A percentile compares a stretch with the other conserved stretches of the same genome.
Evolutionary conservation across 2,888 invertebrate species (phyloP).

Genomic region (Barypeithes pellucidus): DNA sequence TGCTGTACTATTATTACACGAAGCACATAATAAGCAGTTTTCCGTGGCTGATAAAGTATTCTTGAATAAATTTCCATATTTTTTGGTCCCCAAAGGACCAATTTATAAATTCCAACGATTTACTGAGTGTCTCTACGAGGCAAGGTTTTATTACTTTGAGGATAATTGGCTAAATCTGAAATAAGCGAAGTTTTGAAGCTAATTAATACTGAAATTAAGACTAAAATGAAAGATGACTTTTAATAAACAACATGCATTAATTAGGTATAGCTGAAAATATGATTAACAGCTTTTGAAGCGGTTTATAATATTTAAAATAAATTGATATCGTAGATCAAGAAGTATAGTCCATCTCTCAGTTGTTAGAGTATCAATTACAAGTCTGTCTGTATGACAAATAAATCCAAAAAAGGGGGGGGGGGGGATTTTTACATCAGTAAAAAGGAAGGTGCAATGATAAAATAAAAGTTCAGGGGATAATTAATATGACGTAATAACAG

Average conservation of each 20-base stretch:
- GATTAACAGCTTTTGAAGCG: too few species aligned
- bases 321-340: too few species aligned
- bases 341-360: too few species aligned
- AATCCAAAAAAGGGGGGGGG: too few species aligned
- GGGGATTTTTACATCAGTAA: too few species aligned
- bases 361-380: too few species aligned
- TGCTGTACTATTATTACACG: slow-evolving; percentile 10
- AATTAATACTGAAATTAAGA: not conserved
- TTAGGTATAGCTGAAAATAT: too few species aligned
- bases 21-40: slow-evolving; percentile 17
- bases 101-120: slow-evolving; percentile 18
- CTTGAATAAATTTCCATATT: slow-evolving; percentile 13
- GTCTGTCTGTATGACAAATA: too few species aligned
- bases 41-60: slow-evolving; percentile 2
- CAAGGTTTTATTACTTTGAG: slow-evolving; percentile 10
- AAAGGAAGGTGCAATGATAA: too few species aligned
- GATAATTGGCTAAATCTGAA: slow-evolving; percentile 12
- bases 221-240: not conserved
- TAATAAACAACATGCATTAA: not conserved
- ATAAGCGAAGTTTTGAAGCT: slow-evolving; percentile 6
- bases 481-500: too few species aligned
- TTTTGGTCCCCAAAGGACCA: slow-evolving; percentile 9
- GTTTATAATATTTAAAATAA: too few species aligned
- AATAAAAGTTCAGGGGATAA: too few species aligned
- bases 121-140: not conserved